Base-by-base conservation (phyloP, 2,888 invertebrate genomes). In the Ligdia adustata region DNA sequence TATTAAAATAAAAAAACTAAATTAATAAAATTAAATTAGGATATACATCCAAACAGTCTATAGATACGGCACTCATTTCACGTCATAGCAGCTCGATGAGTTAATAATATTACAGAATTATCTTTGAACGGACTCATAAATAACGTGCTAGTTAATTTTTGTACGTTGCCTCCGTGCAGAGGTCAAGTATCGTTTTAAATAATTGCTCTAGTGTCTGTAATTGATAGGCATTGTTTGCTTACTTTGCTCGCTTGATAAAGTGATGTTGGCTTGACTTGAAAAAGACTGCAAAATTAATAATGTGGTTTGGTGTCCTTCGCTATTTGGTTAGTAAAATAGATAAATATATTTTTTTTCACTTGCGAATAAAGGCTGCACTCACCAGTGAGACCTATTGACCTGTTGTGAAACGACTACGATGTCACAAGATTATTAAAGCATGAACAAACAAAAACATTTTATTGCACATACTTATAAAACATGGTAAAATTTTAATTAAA, bases 71-170 rank as follows among this genome's bases (percentile, higher is more conserved):
- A 15, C 57, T 59, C 48, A 59, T 63, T 68, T 52, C 69, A 64
- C 69, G 68, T 73, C 72, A 69, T 67, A 53, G 39, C 28, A 46
- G 47, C 57, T 55, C 69, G 79, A 81, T 79, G 79, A 79, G 81
- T 81, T 77, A 79, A 81, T 80, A 75, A 75, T 76, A 73, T 75
- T 65, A 75, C 69, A 66, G 75, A 75, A 80, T 81, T 79, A 79
- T 79, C 74, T 77, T 57, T 50, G 60, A 71, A 61, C 69, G 67
- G 64, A 60, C 51, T 66, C 79, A 79, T 82, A 79, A 80, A 83
- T 79, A 72, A 75, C 59, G 66, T 71, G 72, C 75, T 66, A 74
- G 76, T 78, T 79, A 75, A 79, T 82, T 80, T 82, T 82, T 77
- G 70, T 69, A 61, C 60, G 65, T 63, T 69, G 66, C 75, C 68